Evolutionary conservation across 37 sponge, comb jelly and placozoan genomes (phyloP), one percentile per base, ranked within the genome.

Genomic region (Eunapius fragilis): DNA sequence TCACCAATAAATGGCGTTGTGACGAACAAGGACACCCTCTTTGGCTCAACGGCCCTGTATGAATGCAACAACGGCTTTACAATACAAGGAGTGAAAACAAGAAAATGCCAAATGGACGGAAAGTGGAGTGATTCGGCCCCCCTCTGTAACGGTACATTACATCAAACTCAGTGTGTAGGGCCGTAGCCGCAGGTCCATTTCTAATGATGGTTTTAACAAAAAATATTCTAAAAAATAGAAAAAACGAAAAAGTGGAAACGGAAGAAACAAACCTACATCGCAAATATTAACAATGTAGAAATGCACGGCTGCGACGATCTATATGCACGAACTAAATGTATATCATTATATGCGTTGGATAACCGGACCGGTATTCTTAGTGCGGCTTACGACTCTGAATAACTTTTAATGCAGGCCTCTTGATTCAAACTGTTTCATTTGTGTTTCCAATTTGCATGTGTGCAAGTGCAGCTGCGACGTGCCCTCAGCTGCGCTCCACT

Each of bases 391-490:
- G n/a, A n/a, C n/a, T n/a, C n/a, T n/a, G n/a, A n/a, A n/a, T n/a
- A n/a, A n/a, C n/a, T n/a, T n/a, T n/a, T n/a, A n/a, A 24, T 25
- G 14, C 68, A 28, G 14, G 28, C 13, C 3, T 13, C 25, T 23
- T 36, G 17, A 30, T 37, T 68, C 77, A 31, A 71, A 71, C 22
- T 19, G 34, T 68, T 31, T 6, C 24, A 75, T 27, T 31, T 33
- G 6, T 75, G n/a, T 27, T 11, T 45, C 9, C 9, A 9, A 4
- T 45, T 9, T 24, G 34, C 27, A 27, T 27, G 24, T 3, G 79
- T n/a, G n/a, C n/a, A 47, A 14, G 24, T 11, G 14, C 26, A 88
- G 90, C 50, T 71, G 74, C 87, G 38, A 74, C 80, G 25, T 93
- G 94, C 75, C 86, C 82, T 25, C n/a, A 19, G 2, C 85, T 86